phyloP scores from a whole-genome alignment of 2,888 invertebrate species.

The Phalera bucephala region DNA sequence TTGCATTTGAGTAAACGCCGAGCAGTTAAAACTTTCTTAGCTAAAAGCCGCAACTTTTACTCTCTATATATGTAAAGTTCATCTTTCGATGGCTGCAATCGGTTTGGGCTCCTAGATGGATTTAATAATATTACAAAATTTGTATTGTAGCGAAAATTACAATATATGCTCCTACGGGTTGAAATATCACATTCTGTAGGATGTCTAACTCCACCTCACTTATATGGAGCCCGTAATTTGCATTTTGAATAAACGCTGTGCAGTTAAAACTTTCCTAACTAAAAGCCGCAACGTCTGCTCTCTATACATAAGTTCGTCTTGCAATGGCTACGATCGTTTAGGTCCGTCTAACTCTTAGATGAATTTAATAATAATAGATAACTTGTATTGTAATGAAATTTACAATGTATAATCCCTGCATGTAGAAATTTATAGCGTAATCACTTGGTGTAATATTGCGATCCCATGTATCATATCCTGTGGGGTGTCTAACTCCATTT shows the following conservation, averaged over 20 bases:
- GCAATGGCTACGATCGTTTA: too few relatives aligned
- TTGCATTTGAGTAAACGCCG: conserved; percentile 76
- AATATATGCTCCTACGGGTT: conserved; percentile 54
- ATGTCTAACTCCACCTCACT: conserved; percentile 53
- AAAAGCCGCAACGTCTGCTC: conserved; percentile 64
- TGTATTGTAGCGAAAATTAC: conserved; percentile 67
- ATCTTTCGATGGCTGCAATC: too few relatives aligned
- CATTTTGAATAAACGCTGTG: conserved; percentile 74
- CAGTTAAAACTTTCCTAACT: conserved; percentile 72
- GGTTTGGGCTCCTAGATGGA: too few relatives aligned
- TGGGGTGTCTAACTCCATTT: conserved; percentile 56
- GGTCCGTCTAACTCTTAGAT: conserved; percentile 36
- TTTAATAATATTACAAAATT: too few relatives aligned
- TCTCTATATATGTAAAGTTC: too few relatives aligned
- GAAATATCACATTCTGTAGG: conserved; percentile 70
- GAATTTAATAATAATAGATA: too few relatives aligned
- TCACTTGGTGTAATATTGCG: too few relatives aligned
- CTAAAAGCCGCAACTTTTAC: conserved; percentile 64
- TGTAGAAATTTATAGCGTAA: too few relatives aligned
- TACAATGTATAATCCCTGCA: too few relatives aligned
- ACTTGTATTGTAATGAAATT: conserved; percentile 14
- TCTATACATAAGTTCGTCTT: too few relatives aligned
- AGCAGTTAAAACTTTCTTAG: conserved; percentile 72
- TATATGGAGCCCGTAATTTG: conserved; percentile 74
- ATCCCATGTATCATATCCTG: too few relatives aligned